Evolutionary conservation across 23 tunicate genomes (phyloP).

Genomic region (Aplidium turbinatum): DNA sequence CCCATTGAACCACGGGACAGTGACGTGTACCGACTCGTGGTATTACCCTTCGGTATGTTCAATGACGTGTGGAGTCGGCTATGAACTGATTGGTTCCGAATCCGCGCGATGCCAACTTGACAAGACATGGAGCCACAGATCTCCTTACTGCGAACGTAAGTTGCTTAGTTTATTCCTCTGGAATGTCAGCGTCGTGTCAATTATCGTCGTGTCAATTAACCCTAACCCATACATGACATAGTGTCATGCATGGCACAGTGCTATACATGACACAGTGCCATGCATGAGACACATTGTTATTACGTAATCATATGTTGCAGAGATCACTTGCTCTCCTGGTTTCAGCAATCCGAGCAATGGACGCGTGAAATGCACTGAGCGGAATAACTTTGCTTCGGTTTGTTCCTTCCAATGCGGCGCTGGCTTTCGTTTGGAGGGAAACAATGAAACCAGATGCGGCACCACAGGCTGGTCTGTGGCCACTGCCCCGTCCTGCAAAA

Average conservation of each 20-base stretch:
- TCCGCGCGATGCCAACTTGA: slow-evolving; percentile 5
- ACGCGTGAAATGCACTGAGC: slow-evolving; percentile 52
- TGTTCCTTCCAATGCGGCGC: slow-evolving; percentile 70
- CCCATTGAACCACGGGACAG: slow-evolving; percentile 37
- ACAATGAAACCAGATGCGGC: slow-evolving; percentile 33
- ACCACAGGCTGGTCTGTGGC: slow-evolving; percentile 62
- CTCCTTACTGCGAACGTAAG: slow-evolving; percentile 68
- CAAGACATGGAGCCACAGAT: slow-evolving; percentile 42
- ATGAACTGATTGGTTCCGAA: slow-evolving; percentile 48
- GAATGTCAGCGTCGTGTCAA: no score
- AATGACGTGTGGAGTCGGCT: slow-evolving; percentile 61
- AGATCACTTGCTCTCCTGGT: slow-evolving; percentile 68
- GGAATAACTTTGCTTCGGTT: slow-evolving; percentile 50
- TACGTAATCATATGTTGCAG: no score
- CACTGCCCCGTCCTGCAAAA: slow-evolving; percentile 67
- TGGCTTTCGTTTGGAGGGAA: slow-evolving; percentile 69
- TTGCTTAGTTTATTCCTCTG: no score
- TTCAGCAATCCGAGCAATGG: slow-evolving; percentile 93
- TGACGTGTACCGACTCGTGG: slow-evolving; percentile 44
- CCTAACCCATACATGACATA: no score
- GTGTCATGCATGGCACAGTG: no score
- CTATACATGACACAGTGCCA: no score
- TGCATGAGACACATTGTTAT: no score
- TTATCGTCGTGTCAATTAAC: no score
- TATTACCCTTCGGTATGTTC: slow-evolving; percentile 49